Evolutionary conservation across 2,113 vertebrate species (phyloP).

Genomic region (Camarhynchus parvulus): DNA sequence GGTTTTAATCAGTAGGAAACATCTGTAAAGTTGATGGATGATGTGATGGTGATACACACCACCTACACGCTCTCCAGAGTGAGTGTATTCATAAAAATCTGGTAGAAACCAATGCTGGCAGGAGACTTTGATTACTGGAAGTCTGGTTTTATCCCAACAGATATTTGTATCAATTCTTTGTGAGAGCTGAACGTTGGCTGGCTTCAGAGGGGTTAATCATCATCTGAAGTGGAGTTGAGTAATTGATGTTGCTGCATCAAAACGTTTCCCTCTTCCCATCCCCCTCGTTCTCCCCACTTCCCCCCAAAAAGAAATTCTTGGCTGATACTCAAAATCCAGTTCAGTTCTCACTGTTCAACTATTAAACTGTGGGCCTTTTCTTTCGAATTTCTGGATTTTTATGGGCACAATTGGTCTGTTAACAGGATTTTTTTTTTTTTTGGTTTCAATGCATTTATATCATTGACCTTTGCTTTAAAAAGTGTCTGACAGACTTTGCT

Average conservation of each 20-base stretch:
- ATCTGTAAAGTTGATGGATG: slow-evolving; percentile 12
- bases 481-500: slow-evolving; percentile 65
- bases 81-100: background rate
- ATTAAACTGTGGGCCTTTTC: slow-evolving; percentile 65
- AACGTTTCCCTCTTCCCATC: slow-evolving; percentile 39
- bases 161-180: background rate
- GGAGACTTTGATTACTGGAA: background rate
- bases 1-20: background rate
- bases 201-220: slow-evolving; percentile 26
- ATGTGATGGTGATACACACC: background rate
- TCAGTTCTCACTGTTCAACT: slow-evolving; percentile 39
- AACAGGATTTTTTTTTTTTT: slow-evolving; percentile 35
- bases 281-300: background rate
- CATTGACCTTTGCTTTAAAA: slow-evolving; percentile 77
- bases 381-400: slow-evolving; percentile 61
- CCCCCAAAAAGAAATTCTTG: slow-evolving; percentile 56
- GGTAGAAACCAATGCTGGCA: background rate
- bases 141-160: background rate
- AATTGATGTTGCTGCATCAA: slow-evolving; percentile 32
- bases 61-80: background rate
- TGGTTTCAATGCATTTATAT: slow-evolving; percentile 65
- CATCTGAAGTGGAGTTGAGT: slow-evolving; percentile 7
- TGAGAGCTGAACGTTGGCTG: background rate
- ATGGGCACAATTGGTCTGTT: slow-evolving; percentile 63
- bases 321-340: slow-evolving; percentile 23